Evolutionary conservation across 2,797 vertebrate genomes (phyloP), one percentile per base, ranked within the genome.

Genomic region (Cephalopachus bancanus): DNA sequence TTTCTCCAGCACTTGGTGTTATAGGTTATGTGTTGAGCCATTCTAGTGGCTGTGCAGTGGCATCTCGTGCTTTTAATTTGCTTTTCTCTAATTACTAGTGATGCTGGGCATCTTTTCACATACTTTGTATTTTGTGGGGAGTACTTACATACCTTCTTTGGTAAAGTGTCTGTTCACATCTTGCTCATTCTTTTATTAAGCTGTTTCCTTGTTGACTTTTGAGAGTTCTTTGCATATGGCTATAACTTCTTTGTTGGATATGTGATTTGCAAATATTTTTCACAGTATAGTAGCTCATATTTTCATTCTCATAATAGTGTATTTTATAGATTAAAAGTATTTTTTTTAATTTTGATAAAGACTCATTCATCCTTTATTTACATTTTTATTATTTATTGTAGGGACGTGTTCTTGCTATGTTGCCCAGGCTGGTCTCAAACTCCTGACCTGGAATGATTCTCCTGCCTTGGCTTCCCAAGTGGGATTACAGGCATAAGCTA

Each of bases 191-290:
- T 83, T 69, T 24, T 49, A 75, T 9, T 67, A 28, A 78, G 4
- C 28, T 65, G 2, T 74, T 87, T 81, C 65, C 57, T 91, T 57
- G 51, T 11, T 59, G 59, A 59, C 57, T 74, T 76, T 83, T 64
- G 12, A 64, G n/a, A 93, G 33, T 64, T 81, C 57, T 30, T 85
- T 76, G 16, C 37, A 64, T 87, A 30, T 26, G n/a, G 15, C 15
- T 72, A 30, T 19, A 91, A 76, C 17, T 64, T 60, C 44, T 78
- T 91, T 83, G 16, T 55, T 76, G 44, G 53, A 17, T 62, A 60
- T 51, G 26, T 91, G n/a, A 83, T 83, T 81, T 91, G 49, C 28
- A 72, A 78, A 69, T 55, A 62, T 75, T 83, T 85, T 55, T 81
- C 37, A 30, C 49, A 37, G 37, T 37, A 37, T 37, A 37, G 37